Evolutionary conservation across 2,113 vertebrate species (phyloP).

Genomic region (Muntiacus muntjak): DNA sequence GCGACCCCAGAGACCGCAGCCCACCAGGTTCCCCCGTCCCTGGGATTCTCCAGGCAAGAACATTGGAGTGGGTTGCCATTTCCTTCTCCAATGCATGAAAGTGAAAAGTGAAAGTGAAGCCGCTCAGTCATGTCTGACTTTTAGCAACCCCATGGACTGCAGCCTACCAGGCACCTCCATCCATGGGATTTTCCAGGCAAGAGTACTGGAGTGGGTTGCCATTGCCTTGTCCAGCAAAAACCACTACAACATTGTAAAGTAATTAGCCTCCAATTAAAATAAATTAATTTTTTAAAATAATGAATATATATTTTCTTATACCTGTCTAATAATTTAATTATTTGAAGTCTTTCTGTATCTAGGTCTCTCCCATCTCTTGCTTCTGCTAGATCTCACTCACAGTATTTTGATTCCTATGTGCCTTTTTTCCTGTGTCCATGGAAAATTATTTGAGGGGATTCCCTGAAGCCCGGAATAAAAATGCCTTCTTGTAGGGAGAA

Average conservation of each 20-base stretch:
- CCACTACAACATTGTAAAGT: neutral
- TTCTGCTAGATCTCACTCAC: neutral
- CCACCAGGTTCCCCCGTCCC: neutral
- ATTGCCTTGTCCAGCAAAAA: neutral
- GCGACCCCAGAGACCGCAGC: neutral
- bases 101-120: neutral
- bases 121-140: neutral
- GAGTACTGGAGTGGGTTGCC: neutral
- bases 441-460: neutral
- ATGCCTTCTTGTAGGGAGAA: neutral
- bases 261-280: neutral
- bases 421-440: neutral
- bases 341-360: neutral
- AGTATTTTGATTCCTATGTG: neutral
- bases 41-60: neutral
- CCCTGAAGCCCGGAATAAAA: neutral
- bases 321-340: neutral
- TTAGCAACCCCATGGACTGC: neutral
- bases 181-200: neutral
- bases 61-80: neutral
- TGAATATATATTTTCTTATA: neutral
- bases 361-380: neutral
- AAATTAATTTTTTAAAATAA: neutral
- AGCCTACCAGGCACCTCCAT: neutral
- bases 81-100: neutral